A percentile compares a stretch with the other conserved stretches of the same genome.
phyloP scores from a whole-genome alignment of 37 sponge, comb jelly and placozoan species.

The Mnemiopsis leidyi region DNA sequence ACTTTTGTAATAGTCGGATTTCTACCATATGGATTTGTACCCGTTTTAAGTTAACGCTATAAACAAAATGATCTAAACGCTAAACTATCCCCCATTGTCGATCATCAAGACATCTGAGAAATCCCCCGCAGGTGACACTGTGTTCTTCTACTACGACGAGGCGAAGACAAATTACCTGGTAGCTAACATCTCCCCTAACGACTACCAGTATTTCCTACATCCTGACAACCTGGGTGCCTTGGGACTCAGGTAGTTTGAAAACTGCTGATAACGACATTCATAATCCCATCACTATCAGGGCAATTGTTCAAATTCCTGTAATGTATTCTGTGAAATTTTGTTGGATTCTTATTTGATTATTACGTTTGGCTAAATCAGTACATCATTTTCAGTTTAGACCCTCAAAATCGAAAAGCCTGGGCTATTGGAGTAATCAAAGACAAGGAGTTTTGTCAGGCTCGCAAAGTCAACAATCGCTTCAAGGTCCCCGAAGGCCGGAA shows the following conservation, averaged over 20 bases:
- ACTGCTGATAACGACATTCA: too few relatives aligned
- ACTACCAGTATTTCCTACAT: slow-evolving; percentile 57
- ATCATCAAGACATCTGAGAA: background rate
- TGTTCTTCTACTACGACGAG: slow-evolving; percentile 58
- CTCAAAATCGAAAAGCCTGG: background rate
- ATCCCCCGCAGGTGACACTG: background rate
- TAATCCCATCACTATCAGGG: too few relatives aligned
- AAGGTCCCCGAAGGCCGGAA: slow-evolving; percentile 31
- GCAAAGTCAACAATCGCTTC: slow-evolving; percentile 22
- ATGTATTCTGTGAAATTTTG: too few relatives aligned
- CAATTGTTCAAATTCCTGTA: too few relatives aligned
- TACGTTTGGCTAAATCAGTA: too few relatives aligned
- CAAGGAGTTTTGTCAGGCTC: slow-evolving; percentile 47
- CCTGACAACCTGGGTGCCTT: slow-evolving; percentile 36
- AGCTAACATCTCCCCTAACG: background rate
- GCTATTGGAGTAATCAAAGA: slow-evolving; percentile 45
- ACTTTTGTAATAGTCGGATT: too few relatives aligned
- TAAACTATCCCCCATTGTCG: too few relatives aligned
- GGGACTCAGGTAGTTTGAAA: slow-evolving; percentile 22
- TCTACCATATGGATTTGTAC: too few relatives aligned
- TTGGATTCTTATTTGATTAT: too few relatives aligned
- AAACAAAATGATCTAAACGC: too few relatives aligned
- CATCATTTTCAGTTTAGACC: slow-evolving; percentile 3
- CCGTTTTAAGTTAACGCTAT: too few relatives aligned
- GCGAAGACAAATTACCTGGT: slow-evolving; percentile 18